Conservation (phyloP, 2,797 vertebrate species). For the Botia almorhae region DNA sequence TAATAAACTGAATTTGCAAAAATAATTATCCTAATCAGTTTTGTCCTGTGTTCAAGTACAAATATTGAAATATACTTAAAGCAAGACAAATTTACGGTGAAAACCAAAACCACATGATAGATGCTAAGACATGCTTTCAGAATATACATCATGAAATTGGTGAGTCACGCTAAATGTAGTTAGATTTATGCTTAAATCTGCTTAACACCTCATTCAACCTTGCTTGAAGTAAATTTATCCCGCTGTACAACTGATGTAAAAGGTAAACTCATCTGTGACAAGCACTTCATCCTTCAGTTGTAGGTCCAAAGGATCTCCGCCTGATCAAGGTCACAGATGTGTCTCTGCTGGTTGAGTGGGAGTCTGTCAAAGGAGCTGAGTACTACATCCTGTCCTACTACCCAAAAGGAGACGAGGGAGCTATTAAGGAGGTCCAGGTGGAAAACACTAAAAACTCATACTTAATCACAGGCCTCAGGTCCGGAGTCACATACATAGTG, state of each 20-base stretch:
- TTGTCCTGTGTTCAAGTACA: not conserved
- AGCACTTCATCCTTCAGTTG: constrained; percentile 68
- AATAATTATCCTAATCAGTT: not conserved
- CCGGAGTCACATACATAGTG: constrained; percentile 82
- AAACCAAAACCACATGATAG: not conserved
- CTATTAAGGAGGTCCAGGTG: constrained; percentile 73
- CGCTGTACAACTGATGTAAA: not conserved
- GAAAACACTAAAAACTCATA: constrained; percentile 79
- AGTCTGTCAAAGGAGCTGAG: constrained; percentile 77
- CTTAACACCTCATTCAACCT: not conserved
- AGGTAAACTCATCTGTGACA: not conserved
- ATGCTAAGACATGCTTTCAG: not conserved
- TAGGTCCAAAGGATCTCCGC: constrained; percentile 78
- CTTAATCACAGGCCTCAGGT: constrained; percentile 77
- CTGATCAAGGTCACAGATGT: constrained; percentile 80
- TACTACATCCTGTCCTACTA: constrained; percentile 85
- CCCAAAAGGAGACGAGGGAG: constrained; percentile 70
- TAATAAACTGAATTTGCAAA: not conserved
- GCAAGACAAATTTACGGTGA: not conserved
- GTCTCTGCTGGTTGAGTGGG: constrained; percentile 86
- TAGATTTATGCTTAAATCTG: not conserved
- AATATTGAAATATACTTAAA: not conserved
- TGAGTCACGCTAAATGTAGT: too few species aligned
- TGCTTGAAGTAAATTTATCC: not conserved
- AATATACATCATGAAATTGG: not conserved